These are phyloP conservation scores for Eriosoma lanigerum DNA, from an alignment of 1,140 invertebrate genomes.

Conservation along the genomic window DNA sequence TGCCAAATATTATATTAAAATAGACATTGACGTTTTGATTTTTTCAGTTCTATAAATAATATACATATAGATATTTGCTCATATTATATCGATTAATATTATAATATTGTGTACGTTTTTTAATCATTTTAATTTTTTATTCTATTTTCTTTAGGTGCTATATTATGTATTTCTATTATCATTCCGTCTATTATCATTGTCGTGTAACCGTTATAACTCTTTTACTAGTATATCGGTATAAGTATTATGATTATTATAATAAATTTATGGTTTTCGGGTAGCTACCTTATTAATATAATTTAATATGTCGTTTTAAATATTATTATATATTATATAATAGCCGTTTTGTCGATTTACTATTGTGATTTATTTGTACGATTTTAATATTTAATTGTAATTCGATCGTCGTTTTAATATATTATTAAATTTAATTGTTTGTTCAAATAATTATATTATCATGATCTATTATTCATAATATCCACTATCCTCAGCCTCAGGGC, in stretches of 20 bases:
- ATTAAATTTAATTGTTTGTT: too few relatives aligned
- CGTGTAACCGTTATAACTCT: background rate
- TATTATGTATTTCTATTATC: background rate
- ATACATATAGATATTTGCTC: background rate
- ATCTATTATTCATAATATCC: too few relatives aligned
- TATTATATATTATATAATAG: background rate
- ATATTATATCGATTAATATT: background rate
- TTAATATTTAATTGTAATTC: constrained; percentile 13
- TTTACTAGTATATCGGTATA: background rate
- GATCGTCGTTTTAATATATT: constrained; percentile 10
- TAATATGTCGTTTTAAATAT: too few relatives aligned
- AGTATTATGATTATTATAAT: background rate
- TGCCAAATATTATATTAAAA: constrained; percentile 26
- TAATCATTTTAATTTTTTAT: background rate
- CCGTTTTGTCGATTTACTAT: constrained; percentile 5
- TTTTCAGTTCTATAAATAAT: background rate
- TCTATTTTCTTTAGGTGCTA: constrained; percentile 9
- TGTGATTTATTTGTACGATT: constrained; percentile 24
- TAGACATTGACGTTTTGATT: background rate
- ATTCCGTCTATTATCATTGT: background rate
- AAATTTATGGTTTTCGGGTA: background rate
- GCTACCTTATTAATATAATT: background rate
- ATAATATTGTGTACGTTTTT: background rate
- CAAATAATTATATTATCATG: too few relatives aligned
- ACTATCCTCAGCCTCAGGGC: too few relatives aligned